phyloP scores from a whole-genome alignment of 2,797 vertebrate species.

The Enteromius treurensis region DNA sequence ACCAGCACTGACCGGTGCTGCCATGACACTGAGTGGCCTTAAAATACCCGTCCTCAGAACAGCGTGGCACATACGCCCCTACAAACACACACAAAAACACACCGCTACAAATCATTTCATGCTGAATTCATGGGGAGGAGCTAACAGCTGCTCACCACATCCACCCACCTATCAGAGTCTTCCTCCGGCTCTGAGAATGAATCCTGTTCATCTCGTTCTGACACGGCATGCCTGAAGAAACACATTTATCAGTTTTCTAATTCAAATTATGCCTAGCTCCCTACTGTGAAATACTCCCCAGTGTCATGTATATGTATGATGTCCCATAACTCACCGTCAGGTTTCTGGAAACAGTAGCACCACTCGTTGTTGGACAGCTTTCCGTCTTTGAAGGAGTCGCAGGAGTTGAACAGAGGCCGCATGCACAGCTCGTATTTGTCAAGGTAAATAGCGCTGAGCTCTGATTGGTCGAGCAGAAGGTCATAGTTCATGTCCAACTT shows the following conservation, averaged over 20 bases:
- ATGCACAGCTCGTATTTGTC: constrained; percentile 96
- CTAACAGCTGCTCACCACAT: constrained; percentile 36
- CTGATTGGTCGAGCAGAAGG: constrained; percentile 92
- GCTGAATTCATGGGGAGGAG: constrained; percentile 28
- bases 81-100: constrained; percentile 31
- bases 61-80: constrained; percentile 91
- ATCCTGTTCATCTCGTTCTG: constrained; percentile 95
- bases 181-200: constrained; percentile 89
- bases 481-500: constrained; percentile 98
- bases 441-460: constrained; percentile 94
- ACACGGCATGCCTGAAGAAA: constrained; percentile 89
- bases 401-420: constrained; percentile 96
- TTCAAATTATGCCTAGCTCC: not conserved
- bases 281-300: not conserved
- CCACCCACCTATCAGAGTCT: constrained; percentile 90
- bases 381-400: constrained; percentile 95
- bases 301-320: not conserved
- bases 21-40: constrained; percentile 93
- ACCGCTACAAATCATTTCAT: not conserved
- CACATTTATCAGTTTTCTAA: constrained; percentile 39
- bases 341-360: constrained; percentile 98
- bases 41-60: constrained; percentile 94
- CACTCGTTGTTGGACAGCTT: constrained; percentile 99
- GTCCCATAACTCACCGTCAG: constrained; percentile 75
- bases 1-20: constrained; percentile 95